These are phyloP conservation scores for Stictonetta naevosa DNA, from an alignment of 2,113 vertebrate genomes.

Conservation along the genomic window DNA sequence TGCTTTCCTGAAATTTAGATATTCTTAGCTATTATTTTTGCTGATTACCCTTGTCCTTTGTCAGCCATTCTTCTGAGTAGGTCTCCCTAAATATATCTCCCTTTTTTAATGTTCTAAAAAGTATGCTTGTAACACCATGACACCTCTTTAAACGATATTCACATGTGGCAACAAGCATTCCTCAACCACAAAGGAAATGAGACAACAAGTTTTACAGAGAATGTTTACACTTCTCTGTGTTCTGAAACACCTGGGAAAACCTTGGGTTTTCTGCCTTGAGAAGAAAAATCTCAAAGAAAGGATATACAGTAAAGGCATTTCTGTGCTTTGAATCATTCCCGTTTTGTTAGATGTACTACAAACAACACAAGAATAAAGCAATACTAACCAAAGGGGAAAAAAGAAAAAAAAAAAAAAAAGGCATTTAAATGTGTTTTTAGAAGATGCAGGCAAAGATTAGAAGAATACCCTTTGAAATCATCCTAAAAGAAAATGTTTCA, in stretches of 20 bases:
- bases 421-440: not conserved
- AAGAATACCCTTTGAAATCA: not conserved
- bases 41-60: not conserved
- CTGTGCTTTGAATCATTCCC: not conserved
- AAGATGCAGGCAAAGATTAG: not conserved
- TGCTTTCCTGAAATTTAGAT: not conserved
- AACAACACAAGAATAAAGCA: constrained; percentile 5
- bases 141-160: constrained; percentile 42
- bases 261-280: not conserved
- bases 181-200: constrained; percentile 52
- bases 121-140: not conserved
- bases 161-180: constrained; percentile 53
- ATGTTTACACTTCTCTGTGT: constrained; percentile 34
- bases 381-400: not conserved
- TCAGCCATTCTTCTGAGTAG: not conserved
- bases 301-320: not conserved
- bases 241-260: constrained; percentile 2
- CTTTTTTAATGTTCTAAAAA: not conserved
- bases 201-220: constrained; percentile 35
- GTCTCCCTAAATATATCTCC: not conserved
- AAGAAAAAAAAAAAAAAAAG: not conserved
- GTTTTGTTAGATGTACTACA: not conserved
- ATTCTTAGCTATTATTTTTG: not conserved
- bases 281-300: not conserved
- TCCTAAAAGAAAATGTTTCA: not conserved